Evolutionary conservation across 2,113 vertebrate species (phyloP), one percentile per base, ranked within the genome.

Genomic region (Gnathonemus echidnorhynchus): DNA sequence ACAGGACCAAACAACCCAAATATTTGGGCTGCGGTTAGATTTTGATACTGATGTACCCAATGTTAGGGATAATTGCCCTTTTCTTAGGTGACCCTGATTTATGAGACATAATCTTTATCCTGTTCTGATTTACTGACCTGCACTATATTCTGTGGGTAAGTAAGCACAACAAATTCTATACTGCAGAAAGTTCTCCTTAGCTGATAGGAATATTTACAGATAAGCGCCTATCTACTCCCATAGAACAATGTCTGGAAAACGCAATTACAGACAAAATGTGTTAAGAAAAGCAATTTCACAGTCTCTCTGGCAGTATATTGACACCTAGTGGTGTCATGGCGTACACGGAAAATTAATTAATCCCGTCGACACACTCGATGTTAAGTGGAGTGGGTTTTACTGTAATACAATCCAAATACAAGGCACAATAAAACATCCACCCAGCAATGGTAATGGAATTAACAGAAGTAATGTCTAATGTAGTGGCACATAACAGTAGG

Each of bases 311-410:
- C 49, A 58, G 50, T 49, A 90, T 49, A 91, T 49, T 88, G 87
- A 90, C 87, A 90, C 42, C 89, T 90, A 90, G 89, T 88, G 89
- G 49, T 53, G 27, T n/a, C 4, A 42, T 3, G 70, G 11, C 42
- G 56, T 49, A 48, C 27, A 53, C 21, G 35, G 74, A 50, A 39
- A 84, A 31, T 83, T 45, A 53, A 42, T 35, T 80, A n/a, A 56
- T 42, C 48, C 49, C n/a, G 0, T 27, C 11, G n/a, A 87, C 86
- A 49, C 13, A 52, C 85, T n/a, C 10, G 24, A 85, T 45, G 83
- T 85, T 85, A 24, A 85, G 83, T n/a, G 7, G 1, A 85, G 45
- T 85, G 24, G 46, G 83, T 10, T 45, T 24, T 31, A 70, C 19
- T 70, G 62, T 13, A 70, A 70, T 11, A 27, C 9, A 27, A 70